A percentile compares a stretch with the other conserved stretches of the same genome.
Conservation (phyloP, 2,113 vertebrate genomes). For the Tachysurus vachellii region DNA sequence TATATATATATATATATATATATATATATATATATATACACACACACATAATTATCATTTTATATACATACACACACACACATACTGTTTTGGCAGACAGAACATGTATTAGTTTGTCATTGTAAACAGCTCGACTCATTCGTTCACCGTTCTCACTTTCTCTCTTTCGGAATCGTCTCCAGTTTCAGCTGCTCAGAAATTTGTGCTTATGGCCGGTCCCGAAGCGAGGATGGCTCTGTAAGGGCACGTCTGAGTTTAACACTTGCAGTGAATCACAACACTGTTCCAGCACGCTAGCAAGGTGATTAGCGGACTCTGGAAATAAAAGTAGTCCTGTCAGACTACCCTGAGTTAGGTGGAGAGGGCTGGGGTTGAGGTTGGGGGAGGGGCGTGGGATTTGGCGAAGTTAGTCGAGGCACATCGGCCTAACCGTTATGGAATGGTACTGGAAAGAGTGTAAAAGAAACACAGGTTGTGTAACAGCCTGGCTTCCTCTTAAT, state of each 20-base stretch:
- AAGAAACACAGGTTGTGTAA: conserved; percentile 24
- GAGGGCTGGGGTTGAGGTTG: background rate
- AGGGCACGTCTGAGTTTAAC: conserved; percentile 33
- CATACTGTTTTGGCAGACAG: conserved; percentile 70
- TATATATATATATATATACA: conserved; percentile 59
- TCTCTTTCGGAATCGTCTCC: conserved; percentile 75
- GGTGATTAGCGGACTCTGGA: conserved; percentile 21
- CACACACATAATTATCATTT: background rate
- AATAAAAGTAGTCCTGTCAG: conserved; percentile 23
- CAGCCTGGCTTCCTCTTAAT: conserved; percentile 15
- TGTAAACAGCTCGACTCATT: conserved; percentile 70
- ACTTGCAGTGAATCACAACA: conserved; percentile 31
- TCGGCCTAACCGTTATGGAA: conserved; percentile 17
- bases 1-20: conserved; percentile 55
- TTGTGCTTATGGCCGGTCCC: conserved; percentile 87
- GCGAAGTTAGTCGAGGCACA: conserved; percentile 26
- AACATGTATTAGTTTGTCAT: conserved; percentile 63
- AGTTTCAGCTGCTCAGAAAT: conserved; percentile 70
- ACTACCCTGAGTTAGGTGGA: conserved; percentile 9
- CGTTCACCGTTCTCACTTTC: background rate
- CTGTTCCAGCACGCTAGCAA: conserved; percentile 31
- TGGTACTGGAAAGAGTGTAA: background rate
- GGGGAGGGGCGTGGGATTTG: background rate
- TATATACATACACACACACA: conserved; percentile 46
- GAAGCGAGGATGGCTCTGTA: conserved; percentile 50